phyloP scores from a whole-genome alignment of 2,113 vertebrate genomes.

The Hylia prasina region DNA sequence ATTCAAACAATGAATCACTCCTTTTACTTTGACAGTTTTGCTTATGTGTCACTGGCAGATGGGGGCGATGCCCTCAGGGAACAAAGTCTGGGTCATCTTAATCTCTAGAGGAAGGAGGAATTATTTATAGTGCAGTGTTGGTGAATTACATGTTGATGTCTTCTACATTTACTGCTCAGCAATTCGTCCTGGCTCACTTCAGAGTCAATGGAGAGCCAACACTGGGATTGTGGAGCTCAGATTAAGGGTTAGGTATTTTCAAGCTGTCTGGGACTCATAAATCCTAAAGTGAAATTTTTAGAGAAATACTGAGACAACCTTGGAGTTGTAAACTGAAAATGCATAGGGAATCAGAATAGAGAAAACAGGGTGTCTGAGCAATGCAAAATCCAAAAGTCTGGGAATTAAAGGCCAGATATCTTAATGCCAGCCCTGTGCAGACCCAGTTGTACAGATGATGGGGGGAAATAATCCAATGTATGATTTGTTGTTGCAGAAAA shows the following conservation, averaged over 20 bases:
- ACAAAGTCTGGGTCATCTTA: not conserved
- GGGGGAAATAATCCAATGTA: not conserved
- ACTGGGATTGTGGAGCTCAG: not conserved
- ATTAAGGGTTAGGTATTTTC: not conserved
- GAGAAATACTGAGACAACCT: not conserved
- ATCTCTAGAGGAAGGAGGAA: not conserved
- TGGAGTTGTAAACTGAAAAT: not conserved
- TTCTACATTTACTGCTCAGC: not conserved
- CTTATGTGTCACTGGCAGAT: not conserved
- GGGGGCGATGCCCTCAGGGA: not conserved
- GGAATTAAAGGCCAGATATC: not conserved
- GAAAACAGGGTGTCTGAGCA: not conserved
- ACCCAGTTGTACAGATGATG: not conserved
- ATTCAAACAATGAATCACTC: not conserved
- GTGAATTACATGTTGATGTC: not conserved
- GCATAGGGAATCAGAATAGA: not conserved
- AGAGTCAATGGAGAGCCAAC: not conserved
- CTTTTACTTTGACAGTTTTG: not conserved
- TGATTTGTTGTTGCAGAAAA: not conserved
- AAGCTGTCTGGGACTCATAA: not conserved
- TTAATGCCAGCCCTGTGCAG: not conserved
- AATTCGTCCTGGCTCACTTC: not conserved
- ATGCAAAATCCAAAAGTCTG: not conserved
- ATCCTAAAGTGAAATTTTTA: not conserved
- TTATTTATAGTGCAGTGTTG: not conserved